A percentile compares a stretch with the other conserved stretches of the same genome.
Conservation (phyloP, 2,113 vertebrate species). For the Spermophilus dauricus region DNA sequence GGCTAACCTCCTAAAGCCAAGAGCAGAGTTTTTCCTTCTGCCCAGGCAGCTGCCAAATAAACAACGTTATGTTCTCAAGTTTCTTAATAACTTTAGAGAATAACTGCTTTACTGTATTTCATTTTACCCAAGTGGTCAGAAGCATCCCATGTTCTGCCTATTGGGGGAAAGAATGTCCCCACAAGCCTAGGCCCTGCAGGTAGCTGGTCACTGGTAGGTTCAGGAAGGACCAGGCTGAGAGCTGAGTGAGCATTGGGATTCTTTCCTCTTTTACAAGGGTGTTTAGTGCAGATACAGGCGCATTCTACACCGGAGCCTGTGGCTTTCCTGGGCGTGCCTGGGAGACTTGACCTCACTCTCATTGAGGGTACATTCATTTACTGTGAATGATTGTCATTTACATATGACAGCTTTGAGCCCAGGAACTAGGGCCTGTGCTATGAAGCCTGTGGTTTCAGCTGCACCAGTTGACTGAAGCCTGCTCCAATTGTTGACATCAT, state of each 20-base stretch:
- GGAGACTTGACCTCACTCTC: neutral
- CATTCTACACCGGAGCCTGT: neutral
- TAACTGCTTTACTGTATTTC: neutral
- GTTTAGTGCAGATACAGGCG: neutral
- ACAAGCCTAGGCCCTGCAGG: neutral
- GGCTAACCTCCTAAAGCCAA: neutral
- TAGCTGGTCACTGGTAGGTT: neutral
- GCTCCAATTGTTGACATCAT: neutral
- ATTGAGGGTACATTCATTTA: neutral
- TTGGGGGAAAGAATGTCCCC: neutral
- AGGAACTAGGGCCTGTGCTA: too few relatives aligned
- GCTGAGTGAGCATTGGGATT: neutral
- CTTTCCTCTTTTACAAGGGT: neutral
- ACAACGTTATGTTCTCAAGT: neutral
- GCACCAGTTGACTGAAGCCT: neutral
- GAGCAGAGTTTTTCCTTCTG: neutral
- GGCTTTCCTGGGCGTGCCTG: neutral
- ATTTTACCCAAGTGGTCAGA: neutral
- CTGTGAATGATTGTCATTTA: neutral
- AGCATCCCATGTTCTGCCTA: neutral
- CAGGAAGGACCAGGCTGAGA: fast-evolving
- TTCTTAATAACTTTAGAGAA: neutral
- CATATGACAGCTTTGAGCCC: too few relatives aligned
- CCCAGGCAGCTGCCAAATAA: neutral
- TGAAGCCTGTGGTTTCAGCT: neutral